Conservation (phyloP, 30 jellyfish, hydroid and myxozoan species). For the Mastigias papua region DNA sequence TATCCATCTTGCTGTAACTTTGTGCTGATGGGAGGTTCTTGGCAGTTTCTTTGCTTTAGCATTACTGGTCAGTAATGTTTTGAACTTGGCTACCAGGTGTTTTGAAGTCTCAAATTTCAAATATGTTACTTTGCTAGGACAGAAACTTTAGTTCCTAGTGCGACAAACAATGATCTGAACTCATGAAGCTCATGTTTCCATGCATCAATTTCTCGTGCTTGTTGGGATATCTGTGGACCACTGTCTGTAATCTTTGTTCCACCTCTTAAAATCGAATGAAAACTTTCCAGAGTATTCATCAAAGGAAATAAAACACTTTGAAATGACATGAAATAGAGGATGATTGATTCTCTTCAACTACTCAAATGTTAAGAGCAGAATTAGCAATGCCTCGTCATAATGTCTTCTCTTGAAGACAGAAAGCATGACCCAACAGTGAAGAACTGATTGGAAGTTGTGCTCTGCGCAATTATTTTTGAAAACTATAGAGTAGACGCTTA, state of each 20-base stretch:
- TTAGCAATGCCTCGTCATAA: background rate
- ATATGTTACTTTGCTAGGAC: conserved; percentile 28
- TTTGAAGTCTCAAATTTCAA: conserved; percentile 27
- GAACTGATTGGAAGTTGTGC: conserved; percentile 10
- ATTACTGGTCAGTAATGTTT: conserved; percentile 17
- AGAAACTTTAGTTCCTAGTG: conserved; percentile 43
- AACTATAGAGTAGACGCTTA: conserved; percentile 28
- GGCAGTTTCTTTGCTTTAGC: conserved; percentile 36
- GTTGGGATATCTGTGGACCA: conserved; percentile 12
- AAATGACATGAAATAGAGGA: conserved; percentile 40
- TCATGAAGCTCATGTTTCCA: conserved; percentile 52
- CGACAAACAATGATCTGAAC: conserved; percentile 53
- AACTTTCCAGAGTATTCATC: conserved; percentile 50
- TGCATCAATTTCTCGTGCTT: conserved; percentile 47
- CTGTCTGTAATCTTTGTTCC: conserved; percentile 45
- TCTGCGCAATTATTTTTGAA: conserved; percentile 10
- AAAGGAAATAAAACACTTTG: conserved; percentile 30
- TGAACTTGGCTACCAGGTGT: conserved; percentile 27
- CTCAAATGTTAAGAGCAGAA: background rate
- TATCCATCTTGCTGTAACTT: conserved; percentile 21
- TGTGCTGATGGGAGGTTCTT: conserved; percentile 1
- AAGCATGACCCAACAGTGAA: conserved; percentile 58
- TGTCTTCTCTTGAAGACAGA: conserved; percentile 32
- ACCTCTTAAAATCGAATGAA: conserved; percentile 34
- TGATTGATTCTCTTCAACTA: background rate